These are phyloP conservation scores for Mormyrus proboscirostris DNA, from an alignment of 2,797 vertebrate genomes.

Conservation along the genomic window DNA sequence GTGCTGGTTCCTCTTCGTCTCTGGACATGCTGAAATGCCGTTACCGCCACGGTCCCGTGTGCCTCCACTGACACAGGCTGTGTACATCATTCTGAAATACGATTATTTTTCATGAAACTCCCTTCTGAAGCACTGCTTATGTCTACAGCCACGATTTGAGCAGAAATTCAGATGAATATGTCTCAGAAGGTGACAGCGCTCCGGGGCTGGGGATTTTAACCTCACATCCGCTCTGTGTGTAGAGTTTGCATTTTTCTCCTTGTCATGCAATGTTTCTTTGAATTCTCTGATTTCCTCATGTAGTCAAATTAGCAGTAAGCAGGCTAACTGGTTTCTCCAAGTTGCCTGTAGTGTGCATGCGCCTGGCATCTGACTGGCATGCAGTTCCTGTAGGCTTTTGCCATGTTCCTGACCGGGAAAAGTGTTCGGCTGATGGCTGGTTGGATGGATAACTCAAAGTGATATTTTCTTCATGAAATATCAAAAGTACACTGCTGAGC, in stretches of 20 bases:
- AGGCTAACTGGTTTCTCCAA: not conserved
- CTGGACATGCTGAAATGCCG: not conserved
- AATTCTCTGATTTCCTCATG: not conserved
- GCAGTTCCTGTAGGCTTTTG: not conserved
- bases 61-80: not conserved
- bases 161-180: not conserved
- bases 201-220: not conserved
- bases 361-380: not conserved
- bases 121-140: not conserved
- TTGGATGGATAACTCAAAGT: not conserved
- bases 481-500: not conserved
- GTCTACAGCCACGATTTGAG: not conserved
- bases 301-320: not conserved
- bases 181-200: not conserved
- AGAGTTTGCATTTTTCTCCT: not conserved
- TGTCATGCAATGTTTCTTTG: not conserved
- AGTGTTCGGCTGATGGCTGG: not conserved
- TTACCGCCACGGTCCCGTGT: not conserved
- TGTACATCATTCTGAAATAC: not conserved
- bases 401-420: not conserved
- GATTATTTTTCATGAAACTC: not conserved
- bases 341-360: not conserved
- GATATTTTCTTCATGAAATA: not conserved
- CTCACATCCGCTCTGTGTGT: not conserved
- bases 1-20: not conserved